Conservation (phyloP, 2,888 invertebrate genomes). For the Camptogramma bilineatum region DNA sequence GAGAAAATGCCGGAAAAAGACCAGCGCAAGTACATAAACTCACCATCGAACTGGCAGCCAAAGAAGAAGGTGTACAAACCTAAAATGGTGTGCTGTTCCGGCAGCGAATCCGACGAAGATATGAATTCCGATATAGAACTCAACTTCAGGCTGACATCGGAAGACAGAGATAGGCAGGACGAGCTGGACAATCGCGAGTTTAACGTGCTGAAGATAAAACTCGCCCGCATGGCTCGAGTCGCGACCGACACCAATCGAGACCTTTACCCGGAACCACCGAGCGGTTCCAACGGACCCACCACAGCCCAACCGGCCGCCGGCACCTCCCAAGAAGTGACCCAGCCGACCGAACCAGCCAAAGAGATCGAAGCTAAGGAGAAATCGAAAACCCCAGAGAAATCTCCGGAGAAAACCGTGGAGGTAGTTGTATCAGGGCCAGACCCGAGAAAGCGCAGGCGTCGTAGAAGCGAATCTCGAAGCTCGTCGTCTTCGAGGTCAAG, state of each 20-base stretch:
- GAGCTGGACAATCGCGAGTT: constrained; percentile 88
- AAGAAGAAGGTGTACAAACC: constrained; percentile 69
- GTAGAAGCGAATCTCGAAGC: constrained; percentile 56
- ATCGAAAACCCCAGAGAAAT: constrained; percentile 42
- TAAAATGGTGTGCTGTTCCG: constrained; percentile 83
- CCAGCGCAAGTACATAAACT: constrained; percentile 79
- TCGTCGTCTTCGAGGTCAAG: constrained; percentile 64
- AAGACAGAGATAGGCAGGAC: constrained; percentile 82
- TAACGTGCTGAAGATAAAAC: constrained; percentile 87
- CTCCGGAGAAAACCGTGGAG: constrained; percentile 41
- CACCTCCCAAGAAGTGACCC: constrained; percentile 1
- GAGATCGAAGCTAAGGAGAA: constrained; percentile 19
- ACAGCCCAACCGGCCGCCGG: constrained; percentile 11
- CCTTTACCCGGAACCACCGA: not conserved
- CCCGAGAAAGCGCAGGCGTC: constrained; percentile 56
- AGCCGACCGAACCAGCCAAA: constrained; percentile 8
- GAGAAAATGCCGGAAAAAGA: constrained; percentile 85
- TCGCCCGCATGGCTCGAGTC: constrained; percentile 82
- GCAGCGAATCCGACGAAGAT: constrained; percentile 78
- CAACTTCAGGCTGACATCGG: constrained; percentile 82
- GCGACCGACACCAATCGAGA: constrained; percentile 5
- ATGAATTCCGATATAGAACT: constrained; percentile 23
- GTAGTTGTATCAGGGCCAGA: constrained; percentile 41
- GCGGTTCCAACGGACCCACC: constrained; percentile 4
- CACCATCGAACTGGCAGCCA: constrained; percentile 70